Conservation (phyloP, 2,113 vertebrate species). For the Mustelus asterias region DNA sequence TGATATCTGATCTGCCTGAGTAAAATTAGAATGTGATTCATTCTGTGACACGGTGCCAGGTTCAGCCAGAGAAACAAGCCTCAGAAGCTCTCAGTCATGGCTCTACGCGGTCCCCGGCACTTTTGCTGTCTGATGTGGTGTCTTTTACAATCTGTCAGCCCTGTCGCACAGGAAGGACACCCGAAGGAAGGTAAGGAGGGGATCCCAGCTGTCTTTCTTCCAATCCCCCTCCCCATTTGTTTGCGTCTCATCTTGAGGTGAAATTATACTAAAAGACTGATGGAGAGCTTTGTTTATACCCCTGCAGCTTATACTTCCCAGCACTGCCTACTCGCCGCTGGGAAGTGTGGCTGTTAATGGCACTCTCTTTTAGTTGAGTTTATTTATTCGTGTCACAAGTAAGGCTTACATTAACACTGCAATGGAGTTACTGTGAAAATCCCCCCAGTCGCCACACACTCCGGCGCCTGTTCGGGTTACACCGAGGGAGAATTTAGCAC, state of each 20-base stretch:
- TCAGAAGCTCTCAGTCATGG: background rate
- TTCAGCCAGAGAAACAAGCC: background rate
- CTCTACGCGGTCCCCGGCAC: background rate
- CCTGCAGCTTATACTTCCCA: too few species aligned
- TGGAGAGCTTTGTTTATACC: background rate
- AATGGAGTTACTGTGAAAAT: too few species aligned
- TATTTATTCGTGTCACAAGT: too few species aligned
- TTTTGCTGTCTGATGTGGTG: background rate
- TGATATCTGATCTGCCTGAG: background rate
- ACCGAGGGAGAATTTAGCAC: too few species aligned
- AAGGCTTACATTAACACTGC: too few species aligned
- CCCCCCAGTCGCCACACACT: too few species aligned
- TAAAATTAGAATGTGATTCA: slow-evolving; percentile 26
- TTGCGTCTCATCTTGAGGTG: too few species aligned
- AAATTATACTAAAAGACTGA: background rate
- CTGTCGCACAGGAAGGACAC: background rate
- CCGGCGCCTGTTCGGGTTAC: too few species aligned
- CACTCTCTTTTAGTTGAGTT: background rate
- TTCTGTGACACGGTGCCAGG: background rate
- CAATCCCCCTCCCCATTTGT: too few species aligned
- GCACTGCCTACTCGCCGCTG: background rate
- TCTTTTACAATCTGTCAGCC: background rate
- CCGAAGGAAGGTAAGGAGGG: background rate
- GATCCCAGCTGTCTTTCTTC: background rate
- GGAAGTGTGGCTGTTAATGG: background rate